These are phyloP conservation scores for Conistra vaccinii DNA, from an alignment of 2,888 invertebrate species.

Conservation along the genomic window DNA sequence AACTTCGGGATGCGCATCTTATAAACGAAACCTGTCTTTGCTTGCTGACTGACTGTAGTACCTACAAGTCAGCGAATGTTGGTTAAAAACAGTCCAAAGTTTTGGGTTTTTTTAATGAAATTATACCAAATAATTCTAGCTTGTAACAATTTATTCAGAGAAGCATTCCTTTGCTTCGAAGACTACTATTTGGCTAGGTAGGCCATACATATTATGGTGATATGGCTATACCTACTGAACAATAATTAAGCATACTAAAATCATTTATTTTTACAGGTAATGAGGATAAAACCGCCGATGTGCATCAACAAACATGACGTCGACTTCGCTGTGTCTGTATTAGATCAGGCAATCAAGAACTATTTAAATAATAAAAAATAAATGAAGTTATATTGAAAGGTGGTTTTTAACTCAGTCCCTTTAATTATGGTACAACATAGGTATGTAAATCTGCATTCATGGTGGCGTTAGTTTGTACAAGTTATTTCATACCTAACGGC, in stretches of 20 bases:
- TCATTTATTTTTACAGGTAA: constrained; percentile 91
- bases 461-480: no score
- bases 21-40: no score
- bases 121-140: not conserved
- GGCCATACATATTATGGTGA: not conserved
- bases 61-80: not conserved
- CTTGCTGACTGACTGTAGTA: not conserved
- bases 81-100: constrained; percentile 55
- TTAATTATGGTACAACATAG: not conserved
- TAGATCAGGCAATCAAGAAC: constrained; percentile 90
- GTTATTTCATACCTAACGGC: no score
- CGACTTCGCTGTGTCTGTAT: constrained; percentile 93
- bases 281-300: constrained; percentile 98
- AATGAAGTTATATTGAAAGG: not conserved
- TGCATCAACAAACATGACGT: constrained; percentile 96
- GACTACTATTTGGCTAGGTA: not conserved
- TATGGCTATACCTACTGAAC: not conserved
- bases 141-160: not conserved
- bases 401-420: constrained; percentile 10
- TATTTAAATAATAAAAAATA: constrained; percentile 67
- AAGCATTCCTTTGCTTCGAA: no score
- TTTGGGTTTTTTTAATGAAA: not conserved
- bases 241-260: not conserved
- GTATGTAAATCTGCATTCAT: not conserved
- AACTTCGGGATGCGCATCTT: no score